Base-by-base conservation (phyloP, 1,140 invertebrate species). In the Branchinecta lindahli region DNA sequence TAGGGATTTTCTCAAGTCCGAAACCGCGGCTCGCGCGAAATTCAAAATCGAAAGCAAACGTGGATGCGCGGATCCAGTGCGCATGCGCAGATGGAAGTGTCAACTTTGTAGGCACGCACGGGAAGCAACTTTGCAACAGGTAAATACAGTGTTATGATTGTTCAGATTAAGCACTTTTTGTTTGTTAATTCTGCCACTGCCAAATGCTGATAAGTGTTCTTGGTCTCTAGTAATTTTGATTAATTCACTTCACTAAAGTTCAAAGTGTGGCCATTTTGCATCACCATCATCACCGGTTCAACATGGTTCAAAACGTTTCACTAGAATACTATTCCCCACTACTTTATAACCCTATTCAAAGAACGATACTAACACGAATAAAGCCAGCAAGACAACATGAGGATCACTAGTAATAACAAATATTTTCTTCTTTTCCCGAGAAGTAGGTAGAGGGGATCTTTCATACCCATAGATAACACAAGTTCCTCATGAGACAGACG, bases 101-200 rank as follows among this genome's bases (percentile, higher is more conserved):
- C 47, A 9, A 52, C 47, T 52, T 52, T 9, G 47, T 52, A n/a
- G 47, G 47, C n/a, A n/a, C n/a, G n/a, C 47, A 52, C 47, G 47
- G 47, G 47, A 9, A 52, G 47, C 47, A 52, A n/a, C 47, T 52
- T 52, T 52, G 47, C 47, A 52, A 52, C 47, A 52, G 47, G 47
- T 52, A 52, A 52, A 52, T 52, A 52, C 47, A 52, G 47, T 52
- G 47, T 52, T 52, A 52, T 52, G 47, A 52, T 52, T 52, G 47
- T 52, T 52, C 47, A 52, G n/a, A 52, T 52, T 52, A 52, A 9
- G 47, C 47, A 52, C 47, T 9, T 52, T 52, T 52, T 52, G 47
- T 52, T 52, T 52, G 47, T 52, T n/a, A 52, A 52, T 52, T 52
- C n/a, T 9, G 47, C 47, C 47, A 52, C 47, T 52, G 9, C n/a